Evolutionary conservation across 2,888 invertebrate species (phyloP).

Genomic region (Tigriopus californicus): DNA sequence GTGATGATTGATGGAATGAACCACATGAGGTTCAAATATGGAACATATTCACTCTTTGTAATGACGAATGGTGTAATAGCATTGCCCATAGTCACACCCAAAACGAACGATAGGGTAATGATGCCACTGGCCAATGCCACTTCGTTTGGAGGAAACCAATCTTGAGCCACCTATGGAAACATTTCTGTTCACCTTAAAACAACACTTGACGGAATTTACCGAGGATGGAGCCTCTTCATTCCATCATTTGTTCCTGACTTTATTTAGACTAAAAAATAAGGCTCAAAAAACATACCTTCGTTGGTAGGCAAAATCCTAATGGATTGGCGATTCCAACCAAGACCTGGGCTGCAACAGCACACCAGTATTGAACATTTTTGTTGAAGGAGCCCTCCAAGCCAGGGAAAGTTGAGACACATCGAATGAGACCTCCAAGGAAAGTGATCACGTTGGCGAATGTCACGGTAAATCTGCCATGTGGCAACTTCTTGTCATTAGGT

Average conservation of each 20-base stretch:
- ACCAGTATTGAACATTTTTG: not conserved
- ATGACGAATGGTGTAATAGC: not conserved
- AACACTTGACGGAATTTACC: too few relatives aligned
- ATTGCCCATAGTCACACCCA: not conserved
- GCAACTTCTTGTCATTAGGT: not conserved
- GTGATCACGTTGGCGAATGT: not conserved
- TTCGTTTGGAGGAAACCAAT: not conserved
- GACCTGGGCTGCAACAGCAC: not conserved
- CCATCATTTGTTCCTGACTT: too few relatives aligned
- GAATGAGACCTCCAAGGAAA: not conserved
- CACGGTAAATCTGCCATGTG: not conserved
- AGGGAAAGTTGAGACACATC: not conserved
- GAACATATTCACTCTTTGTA: not conserved
- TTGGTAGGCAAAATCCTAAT: conserved; percentile 1
- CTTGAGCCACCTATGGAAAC: not conserved
- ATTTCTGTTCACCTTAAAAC: too few relatives aligned
- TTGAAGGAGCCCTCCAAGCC: not conserved
- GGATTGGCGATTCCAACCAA: conserved; percentile 11
- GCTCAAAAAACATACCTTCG: not conserved
- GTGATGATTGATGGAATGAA: not conserved
- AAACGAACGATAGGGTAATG: not conserved
- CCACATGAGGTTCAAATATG: conserved; percentile 1
- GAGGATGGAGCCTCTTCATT: too few relatives aligned
- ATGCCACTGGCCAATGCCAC: not conserved
- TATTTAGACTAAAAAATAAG: too few relatives aligned